These are phyloP conservation scores for Scaptomyza reducta DNA, from an alignment of 2,888 invertebrate species.

Conservation along the genomic window DNA sequence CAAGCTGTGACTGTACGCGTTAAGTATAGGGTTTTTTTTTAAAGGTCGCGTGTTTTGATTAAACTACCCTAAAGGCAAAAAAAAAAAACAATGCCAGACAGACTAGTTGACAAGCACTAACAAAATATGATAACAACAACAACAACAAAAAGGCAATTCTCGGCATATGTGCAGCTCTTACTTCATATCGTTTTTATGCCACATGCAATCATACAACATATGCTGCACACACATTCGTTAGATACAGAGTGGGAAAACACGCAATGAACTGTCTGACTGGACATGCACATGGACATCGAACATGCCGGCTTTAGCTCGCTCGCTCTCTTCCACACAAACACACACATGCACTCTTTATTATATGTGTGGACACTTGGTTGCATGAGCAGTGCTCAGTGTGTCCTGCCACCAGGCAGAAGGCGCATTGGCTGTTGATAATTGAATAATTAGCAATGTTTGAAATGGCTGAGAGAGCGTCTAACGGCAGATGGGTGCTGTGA, in stretches of 20 bases:
- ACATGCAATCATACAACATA: constrained; percentile 73
- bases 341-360: constrained; percentile 10
- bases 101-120: constrained; percentile 50
- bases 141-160: constrained; percentile 53
- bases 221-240: constrained; percentile 49
- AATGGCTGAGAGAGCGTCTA: constrained; percentile 57
- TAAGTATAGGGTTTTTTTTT: no score
- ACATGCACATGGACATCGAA: constrained; percentile 39
- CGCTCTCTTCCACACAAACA: constrained; percentile 12
- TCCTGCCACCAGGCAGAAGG: constrained; percentile 29
- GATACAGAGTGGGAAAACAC: constrained; percentile 51
- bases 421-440: constrained; percentile 73
- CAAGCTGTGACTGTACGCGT: no score
- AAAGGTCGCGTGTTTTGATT: constrained; percentile 20
- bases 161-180: constrained; percentile 41
- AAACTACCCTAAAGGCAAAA: constrained; percentile 28
- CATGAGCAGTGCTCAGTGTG: constrained; percentile 12
- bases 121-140: constrained; percentile 50
- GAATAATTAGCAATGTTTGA: constrained; percentile 80
- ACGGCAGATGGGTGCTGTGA: constrained; percentile 7
- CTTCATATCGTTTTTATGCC: constrained; percentile 55
- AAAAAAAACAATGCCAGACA: constrained; percentile 51
- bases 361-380: constrained; percentile 41
- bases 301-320: constrained; percentile 20
- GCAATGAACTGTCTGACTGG: constrained; percentile 63